Evolutionary conservation across 2,797 vertebrate species (phyloP), one percentile per base, ranked within the genome.

Genomic region (Coracias cyanogaster): DNA sequence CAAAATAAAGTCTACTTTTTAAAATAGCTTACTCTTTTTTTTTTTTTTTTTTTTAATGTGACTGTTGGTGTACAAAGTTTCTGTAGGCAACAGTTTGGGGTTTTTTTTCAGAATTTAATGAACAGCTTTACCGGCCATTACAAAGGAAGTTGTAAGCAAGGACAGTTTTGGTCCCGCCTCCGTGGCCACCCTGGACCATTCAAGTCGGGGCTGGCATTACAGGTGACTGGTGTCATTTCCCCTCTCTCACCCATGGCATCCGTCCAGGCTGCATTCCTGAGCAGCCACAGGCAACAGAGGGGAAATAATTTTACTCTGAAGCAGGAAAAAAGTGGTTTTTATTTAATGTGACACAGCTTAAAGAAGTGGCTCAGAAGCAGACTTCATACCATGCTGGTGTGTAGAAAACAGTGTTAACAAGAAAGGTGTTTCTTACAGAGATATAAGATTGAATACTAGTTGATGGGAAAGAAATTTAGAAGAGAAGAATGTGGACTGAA

Each of bases 161-260:
- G 24, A 15, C 62, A 48, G 37, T 46, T 33, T 15, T n/a, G 84
- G 25, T 82, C 46, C n/a, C 1, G 0, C 31, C 2, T 2, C 46
- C 12, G 43, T 5, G 64, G 51, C 43, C 4, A 1, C 12, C 29
- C 16, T 1, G 2, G 62, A 31, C 35, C 35, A 15, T 55, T 82
- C 25, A 60, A 14, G 7, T 31, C 10, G 15, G 24, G 37, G 46
- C 1, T 69, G 61, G 20, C 29, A 35, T 61, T 10, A 1, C 43
- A 67, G 31, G 33, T 80, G 37, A 43, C 67, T 71, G 51, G 46
- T 33, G 2, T 43, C 83, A 28, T 70, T 94, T 88, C 28, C 35
- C 7, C 33, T 54, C 37, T 64, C 31, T 70, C 3, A 14, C 37
- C 69, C 51, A 43, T 41, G 29, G 67, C 15, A 4, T n/a, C 49